These are phyloP conservation scores for Heptranchias perlo DNA, from an alignment of 2,113 vertebrate species.

Conservation along the genomic window DNA sequence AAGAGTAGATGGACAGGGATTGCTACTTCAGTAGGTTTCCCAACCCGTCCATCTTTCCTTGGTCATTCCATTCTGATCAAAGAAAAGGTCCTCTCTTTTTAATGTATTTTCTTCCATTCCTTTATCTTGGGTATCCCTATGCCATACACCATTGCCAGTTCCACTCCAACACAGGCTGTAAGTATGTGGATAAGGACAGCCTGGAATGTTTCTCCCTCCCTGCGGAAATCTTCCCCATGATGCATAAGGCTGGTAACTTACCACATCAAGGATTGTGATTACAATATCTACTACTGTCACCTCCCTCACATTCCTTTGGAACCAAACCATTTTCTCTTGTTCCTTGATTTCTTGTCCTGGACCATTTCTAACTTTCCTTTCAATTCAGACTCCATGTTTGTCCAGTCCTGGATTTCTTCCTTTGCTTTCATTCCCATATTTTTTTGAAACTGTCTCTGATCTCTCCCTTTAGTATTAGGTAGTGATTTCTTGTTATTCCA, in stretches of 20 bases:
- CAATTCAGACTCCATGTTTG: not conserved
- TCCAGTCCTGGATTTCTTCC: not conserved
- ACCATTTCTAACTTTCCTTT: not conserved
- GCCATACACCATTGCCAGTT: not conserved
- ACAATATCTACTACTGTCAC: not conserved
- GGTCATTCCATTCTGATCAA: too few species aligned
- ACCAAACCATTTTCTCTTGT: not conserved
- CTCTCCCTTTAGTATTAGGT: not conserved
- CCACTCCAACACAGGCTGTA: not conserved
- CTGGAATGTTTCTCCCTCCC: not conserved
- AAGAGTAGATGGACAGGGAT: not conserved
- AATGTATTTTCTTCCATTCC: not conserved
- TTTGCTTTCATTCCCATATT: not conserved
- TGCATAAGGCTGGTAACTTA: not conserved
- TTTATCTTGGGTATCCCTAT: not conserved
- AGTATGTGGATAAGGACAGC: too few species aligned
- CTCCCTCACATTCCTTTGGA: not conserved
- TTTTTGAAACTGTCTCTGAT: not conserved
- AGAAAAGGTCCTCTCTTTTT: not conserved
- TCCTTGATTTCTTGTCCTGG: not conserved
- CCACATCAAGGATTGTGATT: not conserved
- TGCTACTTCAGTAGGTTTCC: not conserved
- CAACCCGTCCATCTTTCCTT: not conserved
- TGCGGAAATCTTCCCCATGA: not conserved
- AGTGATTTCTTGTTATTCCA: not conserved